Evolutionary conservation across 2,113 vertebrate species (phyloP), one percentile per base, ranked within the genome.

Genomic region (Trichechus manatus): DNA sequence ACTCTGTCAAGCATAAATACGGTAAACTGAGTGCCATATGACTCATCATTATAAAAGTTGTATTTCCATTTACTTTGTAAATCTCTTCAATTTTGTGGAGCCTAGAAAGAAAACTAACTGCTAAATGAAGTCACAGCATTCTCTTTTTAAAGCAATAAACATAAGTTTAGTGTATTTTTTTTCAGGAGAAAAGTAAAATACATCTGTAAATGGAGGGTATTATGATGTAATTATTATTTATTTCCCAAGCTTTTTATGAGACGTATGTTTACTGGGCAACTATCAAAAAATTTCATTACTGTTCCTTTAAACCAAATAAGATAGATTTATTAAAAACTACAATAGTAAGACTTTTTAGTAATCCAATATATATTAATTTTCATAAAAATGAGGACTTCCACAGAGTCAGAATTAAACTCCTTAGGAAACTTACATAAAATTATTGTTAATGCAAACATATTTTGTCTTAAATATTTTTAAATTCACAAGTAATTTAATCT

Each of bases 61-160:
- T 91, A 82, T 96, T 97, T 98, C 66, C 2, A 95, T 80, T 96
- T 97, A 19, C 95, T 98, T 97, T 98, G 15, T 96, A 98, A 96
- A 95, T 97, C 96, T 84, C 94, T 85, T 96, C 85, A 93, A 75
- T 95, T 97, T 96, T 97, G 94, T 96, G 93, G 39, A 79, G 83
- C 68, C 95, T 90, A 93, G 56, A 97, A 94, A 95, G 74, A 97
- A 97, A 96, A 93, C 39, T 95, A 95, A 97, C 96, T 95, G 14
- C 44, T 92, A 92, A 84, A 74, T 83, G 23, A 80, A 84, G 95
- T 97, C 86, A 97, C 74, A 97, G 19, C 68, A 97, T 92, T 50
- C 85, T 95, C n/a, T 97, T 59, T 93, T 61, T 92, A 89, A 97
- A 98, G 31, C 94, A 89, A 39, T 83, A 31, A 91, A 94, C 80